Percentiles rank a stretch among this genome's conserved stretches.
These are phyloP conservation scores for Macquaria ambigua DNA, from an alignment of 2,113 vertebrate genomes.

Conservation along the genomic window DNA sequence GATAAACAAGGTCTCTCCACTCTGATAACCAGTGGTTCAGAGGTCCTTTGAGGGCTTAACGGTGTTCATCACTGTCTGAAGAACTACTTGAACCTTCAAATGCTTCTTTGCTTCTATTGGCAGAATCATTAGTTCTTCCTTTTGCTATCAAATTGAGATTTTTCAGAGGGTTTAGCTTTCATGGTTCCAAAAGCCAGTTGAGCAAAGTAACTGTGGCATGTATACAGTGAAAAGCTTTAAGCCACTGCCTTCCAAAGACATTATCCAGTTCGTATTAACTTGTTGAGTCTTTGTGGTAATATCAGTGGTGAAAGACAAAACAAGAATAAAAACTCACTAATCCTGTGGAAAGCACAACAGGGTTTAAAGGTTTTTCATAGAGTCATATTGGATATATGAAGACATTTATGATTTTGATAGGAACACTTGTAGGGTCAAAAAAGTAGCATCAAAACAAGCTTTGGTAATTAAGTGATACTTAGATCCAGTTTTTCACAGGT, in stretches of 20 bases:
- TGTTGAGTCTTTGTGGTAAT: not conserved
- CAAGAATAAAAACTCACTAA: not conserved
- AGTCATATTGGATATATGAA: not conserved
- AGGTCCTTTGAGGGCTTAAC: constrained; percentile 28
- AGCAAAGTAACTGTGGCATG: not conserved
- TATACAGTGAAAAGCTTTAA: not conserved
- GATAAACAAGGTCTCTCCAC: constrained; percentile 40
- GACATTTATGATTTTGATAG: not conserved
- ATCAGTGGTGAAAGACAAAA: not conserved
- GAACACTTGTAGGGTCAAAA: not conserved
- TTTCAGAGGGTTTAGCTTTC: not conserved
- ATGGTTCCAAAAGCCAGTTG: not conserved
- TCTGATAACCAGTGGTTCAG: constrained; percentile 14
- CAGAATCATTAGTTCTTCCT: not conserved
- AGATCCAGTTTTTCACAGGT: not conserved
- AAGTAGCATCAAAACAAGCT: not conserved
- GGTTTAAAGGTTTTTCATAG: not conserved
- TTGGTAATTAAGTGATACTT: not conserved
- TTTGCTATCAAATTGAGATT: not conserved
- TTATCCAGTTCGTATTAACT: not conserved
- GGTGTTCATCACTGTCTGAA: constrained; percentile 3
- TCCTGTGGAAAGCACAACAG: not conserved
- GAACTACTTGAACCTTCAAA: not conserved
- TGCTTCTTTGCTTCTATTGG: not conserved
- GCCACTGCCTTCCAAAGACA: not conserved